phyloP scores from a whole-genome alignment of 2,888 invertebrate species.

The Pardosa pseudoannulata region DNA sequence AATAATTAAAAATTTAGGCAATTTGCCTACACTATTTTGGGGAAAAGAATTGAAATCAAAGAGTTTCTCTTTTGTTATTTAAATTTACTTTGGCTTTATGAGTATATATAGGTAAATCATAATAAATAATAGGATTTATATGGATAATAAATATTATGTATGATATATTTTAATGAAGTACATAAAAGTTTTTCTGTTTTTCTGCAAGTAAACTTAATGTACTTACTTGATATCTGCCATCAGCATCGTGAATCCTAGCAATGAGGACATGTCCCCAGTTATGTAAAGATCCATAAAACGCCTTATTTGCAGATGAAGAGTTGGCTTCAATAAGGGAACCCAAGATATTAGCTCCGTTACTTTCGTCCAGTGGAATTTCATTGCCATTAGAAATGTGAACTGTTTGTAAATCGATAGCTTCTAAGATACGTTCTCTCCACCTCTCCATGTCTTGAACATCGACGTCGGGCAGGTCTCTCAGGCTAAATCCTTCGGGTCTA shows the following conservation, averaged over 20 bases:
- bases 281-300: constrained; percentile 84
- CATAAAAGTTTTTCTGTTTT: too few relatives aligned
- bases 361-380: constrained; percentile 82
- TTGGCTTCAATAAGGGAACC: constrained; percentile 86
- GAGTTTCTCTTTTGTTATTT: too few relatives aligned
- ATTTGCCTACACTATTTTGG: too few relatives aligned
- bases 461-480: constrained; percentile 61
- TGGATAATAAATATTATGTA: too few relatives aligned
- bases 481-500: constrained; percentile 68
- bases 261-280: constrained; percentile 89
- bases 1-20: too few relatives aligned
- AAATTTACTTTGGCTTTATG: too few relatives aligned
- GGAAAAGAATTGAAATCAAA: too few relatives aligned
- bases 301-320: constrained; percentile 78
- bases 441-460: constrained; percentile 80
- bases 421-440: constrained; percentile 86
- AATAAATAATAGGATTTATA: too few relatives aligned
- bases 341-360: constrained; percentile 85
- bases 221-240: neutral
- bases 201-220: too few relatives aligned
- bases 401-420: constrained; percentile 82
- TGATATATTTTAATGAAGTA: too few relatives aligned
- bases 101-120: too few relatives aligned
- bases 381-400: constrained; percentile 78
- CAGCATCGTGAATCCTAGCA: constrained; percentile 17